phyloP scores from a whole-genome alignment of 2,797 vertebrate species.

The Borostomias antarcticus region DNA sequence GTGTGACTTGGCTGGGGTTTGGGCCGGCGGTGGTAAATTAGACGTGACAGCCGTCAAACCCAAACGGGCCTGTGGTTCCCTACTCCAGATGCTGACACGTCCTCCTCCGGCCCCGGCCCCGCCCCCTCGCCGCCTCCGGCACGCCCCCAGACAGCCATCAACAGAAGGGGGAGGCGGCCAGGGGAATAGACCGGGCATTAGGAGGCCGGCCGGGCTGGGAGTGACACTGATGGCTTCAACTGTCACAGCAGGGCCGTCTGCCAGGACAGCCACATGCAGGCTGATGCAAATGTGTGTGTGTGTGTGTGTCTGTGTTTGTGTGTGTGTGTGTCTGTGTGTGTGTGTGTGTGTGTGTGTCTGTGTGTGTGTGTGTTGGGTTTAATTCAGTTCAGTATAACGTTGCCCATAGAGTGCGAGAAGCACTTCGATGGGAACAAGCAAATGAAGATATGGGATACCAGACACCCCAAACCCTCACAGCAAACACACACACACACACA shows the following conservation, averaged over 20 bases:
- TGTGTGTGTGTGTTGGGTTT: background rate
- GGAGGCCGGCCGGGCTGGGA: conserved; percentile 45
- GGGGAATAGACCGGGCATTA: conserved; percentile 71
- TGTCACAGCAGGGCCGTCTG: conserved; percentile 33
- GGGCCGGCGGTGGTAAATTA: conserved; percentile 26
- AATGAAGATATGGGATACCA: background rate
- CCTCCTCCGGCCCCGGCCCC: conserved; percentile 34
- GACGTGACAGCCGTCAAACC: conserved; percentile 49
- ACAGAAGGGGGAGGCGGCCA: conserved; percentile 37
- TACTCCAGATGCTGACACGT: conserved; percentile 61
- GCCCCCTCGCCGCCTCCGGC: conserved; percentile 31
- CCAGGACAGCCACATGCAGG: background rate
- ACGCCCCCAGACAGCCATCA: conserved; percentile 59
- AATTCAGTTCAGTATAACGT: background rate
- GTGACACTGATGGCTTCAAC: conserved; percentile 59
- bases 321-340: background rate
- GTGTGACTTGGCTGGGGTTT: background rate
- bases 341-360: background rate
- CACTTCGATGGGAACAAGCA: background rate
- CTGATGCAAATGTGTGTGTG: background rate
- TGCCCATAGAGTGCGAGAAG: background rate
- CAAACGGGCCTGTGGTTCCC: conserved; percentile 46
- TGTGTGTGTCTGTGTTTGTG: background rate
- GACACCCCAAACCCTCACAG: background rate
- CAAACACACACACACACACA: conserved; percentile 25